These are phyloP conservation scores for Monomorium pharaonis DNA, from an alignment of 1,140 invertebrate species.

Conservation along the genomic window DNA sequence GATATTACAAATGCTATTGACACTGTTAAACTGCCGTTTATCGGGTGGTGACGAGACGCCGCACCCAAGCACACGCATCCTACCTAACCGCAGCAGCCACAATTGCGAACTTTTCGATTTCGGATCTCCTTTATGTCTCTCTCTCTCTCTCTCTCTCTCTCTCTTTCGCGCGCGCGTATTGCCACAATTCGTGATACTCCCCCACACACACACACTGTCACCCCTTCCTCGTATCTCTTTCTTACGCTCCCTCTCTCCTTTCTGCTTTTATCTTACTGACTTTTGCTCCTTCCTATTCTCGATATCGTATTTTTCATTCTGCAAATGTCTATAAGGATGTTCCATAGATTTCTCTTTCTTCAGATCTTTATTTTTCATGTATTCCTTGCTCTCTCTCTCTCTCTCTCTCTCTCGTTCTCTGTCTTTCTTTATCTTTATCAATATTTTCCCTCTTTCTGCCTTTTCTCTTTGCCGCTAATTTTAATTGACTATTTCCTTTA, in stretches of 20 bases:
- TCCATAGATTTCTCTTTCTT: neutral
- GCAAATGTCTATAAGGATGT: neutral
- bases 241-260: neutral
- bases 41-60: slow-evolving; percentile 80
- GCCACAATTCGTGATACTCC: neutral
- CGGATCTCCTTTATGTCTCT: slow-evolving; percentile 60
- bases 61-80: slow-evolving; percentile 85
- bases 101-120: slow-evolving; percentile 78
- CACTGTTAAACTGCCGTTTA: slow-evolving; percentile 64
- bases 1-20: slow-evolving; percentile 34
- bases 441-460: neutral
- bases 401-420: slow-evolving; percentile 49
- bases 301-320: neutral
- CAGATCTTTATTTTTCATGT: neutral
- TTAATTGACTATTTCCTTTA: neutral
- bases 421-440: slow-evolving; percentile 44
- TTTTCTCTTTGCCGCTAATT: slow-evolving; percentile 14
- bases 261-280: neutral
- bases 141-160: slow-evolving; percentile 32
- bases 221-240: neutral
- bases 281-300: neutral
- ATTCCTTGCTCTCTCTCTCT: neutral
- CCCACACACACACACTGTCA: neutral
- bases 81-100: slow-evolving; percentile 82
- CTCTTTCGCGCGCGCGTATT: neutral